Evolutionary conservation across 2,113 vertebrate species (phyloP), one percentile per base, ranked within the genome.

Genomic region (Calidris pugnax): DNA sequence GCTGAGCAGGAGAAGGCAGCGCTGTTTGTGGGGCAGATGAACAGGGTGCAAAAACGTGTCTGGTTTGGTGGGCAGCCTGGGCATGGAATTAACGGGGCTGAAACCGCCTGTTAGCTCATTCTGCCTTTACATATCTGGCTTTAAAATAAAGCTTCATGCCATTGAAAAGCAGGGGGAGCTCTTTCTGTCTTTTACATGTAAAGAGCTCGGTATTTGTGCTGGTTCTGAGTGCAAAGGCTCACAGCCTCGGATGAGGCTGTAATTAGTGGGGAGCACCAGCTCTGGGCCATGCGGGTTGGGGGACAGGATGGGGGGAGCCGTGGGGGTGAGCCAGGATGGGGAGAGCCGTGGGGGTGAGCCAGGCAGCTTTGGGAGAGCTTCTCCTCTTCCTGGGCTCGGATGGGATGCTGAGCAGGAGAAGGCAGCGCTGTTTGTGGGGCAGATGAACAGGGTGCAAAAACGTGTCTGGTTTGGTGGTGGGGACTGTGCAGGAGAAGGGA

Each of bases 141-240:
- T 88, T 72, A 73, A 71, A 75, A 16, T 71, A 88, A 83, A 95
- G 64, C 48, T 81, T 78, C 33, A 3, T 22, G 56, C 14, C 66
- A 8, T 9, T 69, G 75, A 43, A 96, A 83, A 91, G 89, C 88
- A 89, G 81, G 17, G 71, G 81, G 64, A 67, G 69, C 87, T 95
- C 41, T 56, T 56, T 51, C 73, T 67, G 45, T 55, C 71, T 80
- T 33, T 32, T 72, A 7, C 6, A 5, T 85, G 63, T 71, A 18
- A 6, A 71, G 43, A 73, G n/a, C 39, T 63, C 4, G 13, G 20
- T 55, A 7, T 76, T 85, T 57, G 26, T 71, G 24, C 55, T 39
- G 15, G 13, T 59, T 80, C 33, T 67, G 30, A 77, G 27, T 41
- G 14, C 39, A 56, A 90, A 18, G 21, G 14, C 37, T 89, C 14